Evolutionary conservation across 1,140 invertebrate species (phyloP).

Genomic region (Penaeus indicus): DNA sequence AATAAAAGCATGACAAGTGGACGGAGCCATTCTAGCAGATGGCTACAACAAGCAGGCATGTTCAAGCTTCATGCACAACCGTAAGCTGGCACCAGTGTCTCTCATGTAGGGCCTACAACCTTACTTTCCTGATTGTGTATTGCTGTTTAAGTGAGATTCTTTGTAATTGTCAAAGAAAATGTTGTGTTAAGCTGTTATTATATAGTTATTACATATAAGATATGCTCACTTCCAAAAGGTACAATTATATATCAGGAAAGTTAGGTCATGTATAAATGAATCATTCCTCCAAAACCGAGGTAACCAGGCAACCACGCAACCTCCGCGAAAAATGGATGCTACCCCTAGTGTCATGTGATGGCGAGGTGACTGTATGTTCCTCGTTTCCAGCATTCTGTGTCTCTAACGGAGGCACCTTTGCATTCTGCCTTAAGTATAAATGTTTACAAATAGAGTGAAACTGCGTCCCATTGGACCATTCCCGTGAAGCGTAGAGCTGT

Average conservation of each 20-base stretch:
- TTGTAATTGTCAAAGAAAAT: not conserved
- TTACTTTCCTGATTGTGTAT: constrained; percentile 40
- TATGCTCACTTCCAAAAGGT: no score
- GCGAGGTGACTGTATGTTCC: constrained; percentile 50
- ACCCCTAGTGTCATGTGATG: constrained; percentile 55
- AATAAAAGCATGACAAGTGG: constrained; percentile 35
- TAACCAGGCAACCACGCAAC: constrained; percentile 60
- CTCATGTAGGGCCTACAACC: constrained; percentile 59
- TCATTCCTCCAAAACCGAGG: constrained; percentile 59
- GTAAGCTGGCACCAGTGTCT: constrained; percentile 60
- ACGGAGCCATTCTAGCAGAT: constrained; percentile 45
- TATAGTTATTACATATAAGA: no score
- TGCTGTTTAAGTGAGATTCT: not conserved
- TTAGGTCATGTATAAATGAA: constrained; percentile 47
- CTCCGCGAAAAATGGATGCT: constrained; percentile 58
- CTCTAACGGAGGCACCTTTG: constrained; percentile 60
- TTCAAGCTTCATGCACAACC: constrained; percentile 28
- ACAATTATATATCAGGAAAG: constrained; percentile 39
- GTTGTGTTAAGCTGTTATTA: no score
- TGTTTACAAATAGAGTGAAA: constrained; percentile 62
- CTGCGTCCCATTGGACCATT: constrained; percentile 59
- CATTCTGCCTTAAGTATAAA: constrained; percentile 61
- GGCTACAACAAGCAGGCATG: constrained; percentile 36
- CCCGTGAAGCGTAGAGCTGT: constrained; percentile 56
- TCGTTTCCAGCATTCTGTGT: constrained; percentile 55